phyloP scores from a whole-genome alignment of 2,113 vertebrate species.

The Mustela nigripes region DNA sequence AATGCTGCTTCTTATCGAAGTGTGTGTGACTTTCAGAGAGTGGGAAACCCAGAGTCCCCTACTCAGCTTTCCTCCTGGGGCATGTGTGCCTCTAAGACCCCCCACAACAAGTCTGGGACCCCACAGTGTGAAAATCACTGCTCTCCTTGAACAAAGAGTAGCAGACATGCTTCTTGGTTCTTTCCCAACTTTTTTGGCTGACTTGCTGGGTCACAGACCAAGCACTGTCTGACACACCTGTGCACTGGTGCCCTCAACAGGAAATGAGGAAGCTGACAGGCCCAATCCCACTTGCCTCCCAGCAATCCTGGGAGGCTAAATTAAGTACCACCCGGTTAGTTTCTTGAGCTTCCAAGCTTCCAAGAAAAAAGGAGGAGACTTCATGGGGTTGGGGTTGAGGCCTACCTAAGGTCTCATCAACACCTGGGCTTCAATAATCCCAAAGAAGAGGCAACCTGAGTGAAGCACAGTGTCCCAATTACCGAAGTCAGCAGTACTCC shows the following conservation, averaged over 20 bases:
- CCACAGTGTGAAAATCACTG: background rate
- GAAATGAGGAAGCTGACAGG: background rate
- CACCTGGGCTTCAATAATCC: background rate
- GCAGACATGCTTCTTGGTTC: background rate
- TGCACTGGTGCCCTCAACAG: background rate
- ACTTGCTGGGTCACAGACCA: background rate
- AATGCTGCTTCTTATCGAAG: background rate
- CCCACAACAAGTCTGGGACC: background rate
- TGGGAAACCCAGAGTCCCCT: background rate
- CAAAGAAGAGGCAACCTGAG: conserved; percentile 1
- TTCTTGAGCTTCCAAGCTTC: background rate
- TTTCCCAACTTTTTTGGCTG: background rate
- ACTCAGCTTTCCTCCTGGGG: background rate
- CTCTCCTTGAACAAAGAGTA: background rate
- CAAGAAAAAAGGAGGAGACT: background rate
- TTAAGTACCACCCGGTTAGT: background rate
- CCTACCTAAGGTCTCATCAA: background rate
- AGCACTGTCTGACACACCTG: background rate
- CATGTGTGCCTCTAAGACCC: background rate
- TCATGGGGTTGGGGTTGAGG: background rate
- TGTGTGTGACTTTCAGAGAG: background rate
- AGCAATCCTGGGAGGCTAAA: conserved; percentile 1
- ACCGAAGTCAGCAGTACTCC: background rate
- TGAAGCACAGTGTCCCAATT: background rate
- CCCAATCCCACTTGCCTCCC: background rate